Percentiles rank a stretch among this genome's conserved stretches.
These are phyloP conservation scores for Bos indicus DNA, from an alignment of 2,113 vertebrate genomes.

Conservation along the genomic window DNA sequence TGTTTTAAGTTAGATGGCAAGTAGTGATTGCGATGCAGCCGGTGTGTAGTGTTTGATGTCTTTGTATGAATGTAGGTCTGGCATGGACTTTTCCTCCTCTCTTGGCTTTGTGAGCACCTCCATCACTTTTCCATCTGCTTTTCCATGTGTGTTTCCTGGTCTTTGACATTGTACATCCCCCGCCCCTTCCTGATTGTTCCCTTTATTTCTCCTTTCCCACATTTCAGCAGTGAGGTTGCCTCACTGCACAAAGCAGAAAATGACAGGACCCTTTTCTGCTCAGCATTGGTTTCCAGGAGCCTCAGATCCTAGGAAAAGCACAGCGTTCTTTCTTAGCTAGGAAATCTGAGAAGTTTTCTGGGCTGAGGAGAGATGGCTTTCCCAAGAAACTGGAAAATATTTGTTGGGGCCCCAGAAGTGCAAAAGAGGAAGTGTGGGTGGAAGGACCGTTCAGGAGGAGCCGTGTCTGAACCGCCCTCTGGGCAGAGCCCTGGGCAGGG, in stretches of 20 bases:
- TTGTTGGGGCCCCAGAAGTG: background rate
- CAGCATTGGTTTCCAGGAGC: background rate
- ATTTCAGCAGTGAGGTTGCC: background rate
- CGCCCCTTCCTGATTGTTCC: background rate
- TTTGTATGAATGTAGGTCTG: background rate
- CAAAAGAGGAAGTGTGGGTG: background rate
- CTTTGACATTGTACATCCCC: background rate
- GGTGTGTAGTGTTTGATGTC: background rate
- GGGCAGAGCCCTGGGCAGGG: background rate
- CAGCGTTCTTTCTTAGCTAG: background rate
- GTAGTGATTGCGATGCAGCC: background rate
- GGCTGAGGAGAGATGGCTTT: background rate
- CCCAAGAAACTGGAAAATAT: background rate
- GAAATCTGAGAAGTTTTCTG: background rate
- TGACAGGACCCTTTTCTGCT: background rate
- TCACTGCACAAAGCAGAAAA: background rate
- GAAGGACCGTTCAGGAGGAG: background rate
- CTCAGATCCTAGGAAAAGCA: background rate
- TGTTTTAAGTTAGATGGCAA: background rate
- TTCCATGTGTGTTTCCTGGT: background rate
- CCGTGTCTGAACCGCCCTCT: fast-evolving
- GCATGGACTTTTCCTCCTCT: fast-evolving
- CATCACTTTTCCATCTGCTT: background rate
- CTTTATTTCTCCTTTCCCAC: background rate
- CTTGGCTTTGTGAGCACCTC: background rate